Base-by-base conservation (phyloP, 2,797 vertebrate species). In the Remorina albescens region DNA sequence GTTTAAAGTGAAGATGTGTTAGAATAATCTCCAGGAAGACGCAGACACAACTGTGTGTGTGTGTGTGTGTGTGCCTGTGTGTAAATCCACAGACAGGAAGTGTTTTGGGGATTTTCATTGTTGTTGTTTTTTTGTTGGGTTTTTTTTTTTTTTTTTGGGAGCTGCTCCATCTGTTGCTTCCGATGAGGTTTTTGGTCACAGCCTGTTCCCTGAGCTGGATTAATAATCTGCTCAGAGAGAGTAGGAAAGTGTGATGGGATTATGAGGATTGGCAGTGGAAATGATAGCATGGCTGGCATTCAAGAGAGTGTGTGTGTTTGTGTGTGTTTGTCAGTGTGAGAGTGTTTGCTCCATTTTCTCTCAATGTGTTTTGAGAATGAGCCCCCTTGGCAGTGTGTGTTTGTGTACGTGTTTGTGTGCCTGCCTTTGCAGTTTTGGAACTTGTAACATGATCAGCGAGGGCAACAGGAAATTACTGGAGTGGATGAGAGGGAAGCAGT, bases 401-500 rank as follows among this genome's bases (percentile, higher is more conserved):
- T 51, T 60, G 69, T 70, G 65, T 64, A 78, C 63, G 59, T 39
- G 49, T n/a, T 51, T 60, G 69, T 70, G 65, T 64, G 79, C 63
- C 8, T 67, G 79, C 32, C 1, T 87, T 64, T 77, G 80, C 79
- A 76, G 18, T 88, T 89, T 79, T 89, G 92, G 92, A 95, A 92
- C 93, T 94, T 90, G 93, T 89, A 95, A 94, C 94, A 94, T 80
- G 91, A 96, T 95, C 94, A 94, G 92, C 82, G 95, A 95, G 95
- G 95, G 94, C 81, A 95, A 96, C 95, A 96, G 96, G 96, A 98
- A 96, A 96, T 97, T 95, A 93, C 95, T 95, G 93, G 93, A 72
- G 81, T 86, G 84, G 82, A 89, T 77, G 78, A 68, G 70, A 74
- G 81, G 83, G 81, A 46, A 72, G 85, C 60, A 75, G 80, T 87